Evolutionary conservation across 2,113 vertebrate genomes (phyloP), one percentile per base, ranked within the genome.

Genomic region (Hippocampus barbouri): DNA sequence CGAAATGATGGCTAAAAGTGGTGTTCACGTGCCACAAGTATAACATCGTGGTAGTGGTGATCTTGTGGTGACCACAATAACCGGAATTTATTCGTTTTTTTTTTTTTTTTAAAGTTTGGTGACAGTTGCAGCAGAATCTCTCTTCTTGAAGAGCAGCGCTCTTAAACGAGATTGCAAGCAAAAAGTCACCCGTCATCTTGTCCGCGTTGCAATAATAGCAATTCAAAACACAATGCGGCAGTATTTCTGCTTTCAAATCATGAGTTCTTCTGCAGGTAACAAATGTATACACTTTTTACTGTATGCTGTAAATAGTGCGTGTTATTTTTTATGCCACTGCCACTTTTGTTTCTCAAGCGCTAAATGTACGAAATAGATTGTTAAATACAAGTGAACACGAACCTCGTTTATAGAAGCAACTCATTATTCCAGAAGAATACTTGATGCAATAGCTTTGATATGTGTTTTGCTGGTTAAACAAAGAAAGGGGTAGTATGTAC

Each of bases 171-270:
- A 83, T 72, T 21, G 66, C 71, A 74, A 53, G 30, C 68, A 25
- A 25, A 72, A 78, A 66, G 43, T 40, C 14, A 67, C 73, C 70
- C 66, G 9, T 83, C 64, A 71, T 72, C 67, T 72, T 68, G 23
- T 80, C 85, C 81, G 87, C 71, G 73, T 85, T 79, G 88, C 86
- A 89, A 91, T 89, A 85, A 86, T 67, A 70, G 76, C 83, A 81
- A 75, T 79, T 74, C 40, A 74, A 78, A 69, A 80, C 75, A 76
- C 53, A 79, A 66, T 76, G 73, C 76, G 71, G 74, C 76, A 76
- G 77, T 71, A 69, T 68, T 20, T 66, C 73, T 73, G 79, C 79
- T 90, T 90, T 85, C 70, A 73, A 84, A 79, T 76, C 71, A 77
- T 56, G 23, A 83, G 78, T 71, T 83, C 60, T 73, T 78, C 72